Conservation (phyloP, 2,797 vertebrate species). For the Eutrigla gurnardus region DNA sequence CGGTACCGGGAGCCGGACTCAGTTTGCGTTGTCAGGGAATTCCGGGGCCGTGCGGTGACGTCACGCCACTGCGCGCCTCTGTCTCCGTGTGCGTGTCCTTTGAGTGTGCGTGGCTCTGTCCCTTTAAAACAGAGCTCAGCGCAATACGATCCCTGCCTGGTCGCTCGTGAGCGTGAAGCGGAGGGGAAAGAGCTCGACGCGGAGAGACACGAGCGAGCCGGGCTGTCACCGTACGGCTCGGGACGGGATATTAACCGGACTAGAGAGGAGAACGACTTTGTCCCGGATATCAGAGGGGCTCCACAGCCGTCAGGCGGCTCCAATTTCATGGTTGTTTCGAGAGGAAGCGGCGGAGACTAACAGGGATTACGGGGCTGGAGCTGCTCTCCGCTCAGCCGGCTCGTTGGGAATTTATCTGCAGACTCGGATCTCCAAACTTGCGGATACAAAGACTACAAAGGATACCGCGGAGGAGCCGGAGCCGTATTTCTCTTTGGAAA, state of each 20-base stretch:
- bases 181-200: constrained; percentile 45
- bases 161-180: constrained; percentile 13
- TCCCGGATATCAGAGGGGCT: background rate
- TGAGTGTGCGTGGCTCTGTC: constrained; percentile 65
- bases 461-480: constrained; percentile 14
- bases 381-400: constrained; percentile 52
- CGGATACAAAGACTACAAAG: constrained; percentile 43
- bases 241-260: constrained; percentile 39
- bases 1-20: constrained; percentile 46
- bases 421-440: constrained; percentile 38
- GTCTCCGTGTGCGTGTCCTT: constrained; percentile 18
- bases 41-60: constrained; percentile 81
- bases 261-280: background rate
- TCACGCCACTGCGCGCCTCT: constrained; percentile 60
- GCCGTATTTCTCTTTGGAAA: background rate
- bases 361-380: constrained; percentile 48
- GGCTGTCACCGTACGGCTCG: constrained; percentile 6
- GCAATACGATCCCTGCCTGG: constrained; percentile 70
- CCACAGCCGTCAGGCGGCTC: constrained; percentile 6
- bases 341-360: constrained; percentile 55
- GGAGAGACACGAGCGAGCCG: constrained; percentile 21
- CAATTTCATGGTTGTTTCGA: constrained; percentile 38
- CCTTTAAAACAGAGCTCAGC: constrained; percentile 82
- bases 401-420: constrained; percentile 59
- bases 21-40: constrained; percentile 84